phyloP scores from a whole-genome alignment of 2,797 vertebrate species.

The Etheostoma perlongum region DNA sequence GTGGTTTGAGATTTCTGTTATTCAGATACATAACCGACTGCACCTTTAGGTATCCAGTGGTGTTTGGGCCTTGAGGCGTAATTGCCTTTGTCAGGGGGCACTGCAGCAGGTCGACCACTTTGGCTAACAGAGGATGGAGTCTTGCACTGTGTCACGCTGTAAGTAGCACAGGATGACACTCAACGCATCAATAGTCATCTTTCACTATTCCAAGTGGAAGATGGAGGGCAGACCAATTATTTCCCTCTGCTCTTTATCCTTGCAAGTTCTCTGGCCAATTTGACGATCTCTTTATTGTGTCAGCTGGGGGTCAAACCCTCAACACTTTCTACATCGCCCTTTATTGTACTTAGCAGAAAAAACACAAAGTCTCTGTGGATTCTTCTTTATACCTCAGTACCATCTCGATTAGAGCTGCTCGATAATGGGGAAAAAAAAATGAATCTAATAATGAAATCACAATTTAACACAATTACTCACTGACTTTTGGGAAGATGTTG shows the following conservation, averaged over 20 bases:
- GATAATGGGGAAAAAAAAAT: too few species aligned
- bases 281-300: conserved; percentile 8
- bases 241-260: conserved; percentile 15
- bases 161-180: conserved; percentile 33
- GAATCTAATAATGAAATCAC: too few species aligned
- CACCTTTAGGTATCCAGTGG: background rate
- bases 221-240: conserved; percentile 34
- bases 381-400: background rate
- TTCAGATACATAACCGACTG: background rate
- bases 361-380: background rate
- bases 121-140: conserved; percentile 21
- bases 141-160: conserved; percentile 7
- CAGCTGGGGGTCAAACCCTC: conserved; percentile 11
- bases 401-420: background rate
- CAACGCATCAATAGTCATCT: conserved; percentile 39
- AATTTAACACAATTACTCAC: too few species aligned
- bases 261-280: background rate
- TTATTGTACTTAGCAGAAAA: background rate
- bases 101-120: conserved; percentile 35
- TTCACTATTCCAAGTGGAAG: conserved; percentile 22
- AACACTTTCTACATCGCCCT: background rate
- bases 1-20: background rate
- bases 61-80: conserved; percentile 12
- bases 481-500: too few species aligned
- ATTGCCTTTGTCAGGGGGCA: conserved; percentile 31